Evolutionary conservation across 2,113 vertebrate species (phyloP).

Genomic region (Arenaria interpres): DNA sequence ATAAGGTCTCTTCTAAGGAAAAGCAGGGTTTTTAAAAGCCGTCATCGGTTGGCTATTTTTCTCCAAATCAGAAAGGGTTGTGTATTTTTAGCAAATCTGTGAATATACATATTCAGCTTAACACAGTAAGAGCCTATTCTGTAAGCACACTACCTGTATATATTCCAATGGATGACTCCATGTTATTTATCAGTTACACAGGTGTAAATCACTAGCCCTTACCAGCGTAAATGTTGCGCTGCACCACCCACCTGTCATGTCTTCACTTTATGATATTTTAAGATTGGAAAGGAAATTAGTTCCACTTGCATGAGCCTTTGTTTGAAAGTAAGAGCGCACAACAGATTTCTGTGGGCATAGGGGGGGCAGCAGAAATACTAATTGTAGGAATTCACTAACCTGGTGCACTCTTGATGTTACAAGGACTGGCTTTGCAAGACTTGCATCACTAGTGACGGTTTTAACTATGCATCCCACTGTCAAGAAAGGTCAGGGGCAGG

Average conservation of each 20-base stretch:
- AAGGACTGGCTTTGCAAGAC: background rate
- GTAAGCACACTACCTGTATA: background rate
- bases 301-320: background rate
- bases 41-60: background rate
- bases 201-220: background rate
- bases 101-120: background rate
- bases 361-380: background rate
- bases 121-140: background rate
- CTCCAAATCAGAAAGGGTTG: background rate
- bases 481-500: background rate
- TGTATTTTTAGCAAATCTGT: background rate
- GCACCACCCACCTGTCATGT: background rate
- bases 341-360: background rate
- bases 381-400: background rate
- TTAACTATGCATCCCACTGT: background rate
- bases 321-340: background rate
- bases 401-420: background rate
- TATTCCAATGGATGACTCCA: fast-evolving
- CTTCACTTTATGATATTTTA: background rate
- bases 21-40: background rate
- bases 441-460: background rate
- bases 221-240: background rate
- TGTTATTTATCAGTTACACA: background rate
- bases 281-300: background rate
- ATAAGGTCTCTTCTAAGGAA: background rate